phyloP scores from a whole-genome alignment of 2,113 vertebrate species.

The Eudyptes chrysolophus region DNA sequence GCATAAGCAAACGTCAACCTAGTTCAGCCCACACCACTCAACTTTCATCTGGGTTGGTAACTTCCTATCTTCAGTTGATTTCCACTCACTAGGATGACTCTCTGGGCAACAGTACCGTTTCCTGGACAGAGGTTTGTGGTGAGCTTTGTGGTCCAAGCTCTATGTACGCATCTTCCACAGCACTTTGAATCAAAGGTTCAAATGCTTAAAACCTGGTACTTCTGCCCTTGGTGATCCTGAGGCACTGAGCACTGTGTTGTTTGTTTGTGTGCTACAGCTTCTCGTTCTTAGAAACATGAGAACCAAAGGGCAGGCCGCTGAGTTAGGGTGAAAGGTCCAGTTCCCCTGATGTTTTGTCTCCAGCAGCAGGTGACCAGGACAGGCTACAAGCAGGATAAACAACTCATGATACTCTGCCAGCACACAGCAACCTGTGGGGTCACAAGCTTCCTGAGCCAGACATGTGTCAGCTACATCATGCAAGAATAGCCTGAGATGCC shows the following conservation, averaged over 20 bases:
- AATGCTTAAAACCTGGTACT: neutral
- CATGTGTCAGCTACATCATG: neutral
- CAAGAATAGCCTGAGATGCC: neutral
- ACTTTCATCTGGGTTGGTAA: neutral
- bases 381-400: neutral
- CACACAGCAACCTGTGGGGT: neutral
- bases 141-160: neutral
- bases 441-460: neutral
- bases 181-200: neutral
- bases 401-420: neutral
- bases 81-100: neutral
- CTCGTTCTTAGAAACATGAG: neutral
- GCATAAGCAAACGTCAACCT: neutral
- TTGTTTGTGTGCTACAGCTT: neutral
- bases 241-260: rapidly evolving
- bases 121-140: neutral
- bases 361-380: neutral
- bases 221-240: neutral
- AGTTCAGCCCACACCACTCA: neutral
- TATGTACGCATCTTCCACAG: neutral
- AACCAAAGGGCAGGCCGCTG: neutral
- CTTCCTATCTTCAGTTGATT: neutral
- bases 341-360: neutral
- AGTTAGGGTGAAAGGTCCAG: neutral
- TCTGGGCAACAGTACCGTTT: neutral